Conservation (phyloP, 1,140 invertebrate species). For the Microvelia longipes region DNA sequence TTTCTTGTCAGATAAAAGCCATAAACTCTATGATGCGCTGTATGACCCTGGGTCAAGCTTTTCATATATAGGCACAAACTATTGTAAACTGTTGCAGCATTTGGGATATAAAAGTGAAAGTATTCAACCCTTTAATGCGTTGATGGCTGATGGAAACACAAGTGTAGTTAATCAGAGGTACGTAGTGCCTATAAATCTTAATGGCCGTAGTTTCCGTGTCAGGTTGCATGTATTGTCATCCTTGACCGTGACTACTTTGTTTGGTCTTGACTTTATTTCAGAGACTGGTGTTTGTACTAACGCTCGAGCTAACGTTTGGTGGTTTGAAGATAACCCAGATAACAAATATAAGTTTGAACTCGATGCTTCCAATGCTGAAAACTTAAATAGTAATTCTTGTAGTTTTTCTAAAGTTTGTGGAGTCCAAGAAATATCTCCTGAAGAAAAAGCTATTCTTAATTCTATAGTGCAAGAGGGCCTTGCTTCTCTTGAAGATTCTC, state of each 20-base stretch:
- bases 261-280: neutral
- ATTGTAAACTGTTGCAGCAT: neutral
- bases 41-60: neutral
- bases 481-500: constrained; percentile 1
- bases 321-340: neutral
- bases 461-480: too few species aligned
- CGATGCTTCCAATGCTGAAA: neutral
- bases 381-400: neutral
- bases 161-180: neutral
- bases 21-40: neutral
- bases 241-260: neutral
- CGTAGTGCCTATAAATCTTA: neutral
- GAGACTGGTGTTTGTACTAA: neutral
- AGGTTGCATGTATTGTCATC: neutral
- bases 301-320: neutral
- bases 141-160: neutral
- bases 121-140: neutral
- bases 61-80: neutral
- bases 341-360: neutral
- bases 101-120: neutral
- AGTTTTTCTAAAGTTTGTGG: too few species aligned
- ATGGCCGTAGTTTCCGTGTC: neutral
- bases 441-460: too few species aligned
- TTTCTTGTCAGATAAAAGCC: neutral
- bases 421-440: too few species aligned